phyloP scores from a whole-genome alignment of 2,888 invertebrate genomes.

The Caenorhabditis plicata region DNA sequence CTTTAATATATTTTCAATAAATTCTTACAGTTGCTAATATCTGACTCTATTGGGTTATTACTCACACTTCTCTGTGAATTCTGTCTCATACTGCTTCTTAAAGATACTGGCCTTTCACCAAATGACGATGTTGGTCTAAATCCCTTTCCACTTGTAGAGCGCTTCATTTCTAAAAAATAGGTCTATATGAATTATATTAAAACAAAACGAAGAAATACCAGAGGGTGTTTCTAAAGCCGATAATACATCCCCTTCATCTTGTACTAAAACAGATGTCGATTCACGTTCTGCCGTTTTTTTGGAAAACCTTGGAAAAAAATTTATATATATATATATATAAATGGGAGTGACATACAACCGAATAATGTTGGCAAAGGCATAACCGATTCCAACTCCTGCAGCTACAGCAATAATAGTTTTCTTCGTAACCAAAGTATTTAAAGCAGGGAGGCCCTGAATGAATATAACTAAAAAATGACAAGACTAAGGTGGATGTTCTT shows the following conservation, averaged over 20 bases:
- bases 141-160: slow-evolving; percentile 17
- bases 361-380: slow-evolving; percentile 24
- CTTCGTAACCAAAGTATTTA: too few species aligned
- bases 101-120: slow-evolving; percentile 7
- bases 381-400: slow-evolving; percentile 28
- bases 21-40: slow-evolving; percentile 11
- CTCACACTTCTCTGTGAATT: slow-evolving; percentile 27
- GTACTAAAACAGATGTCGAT: too few species aligned
- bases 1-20: background rate
- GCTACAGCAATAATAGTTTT: slow-evolving; percentile 25
- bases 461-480: too few species aligned
- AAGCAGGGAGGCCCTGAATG: too few species aligned
- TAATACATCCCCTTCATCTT: too few species aligned
- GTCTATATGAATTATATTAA: too few species aligned
- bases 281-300: background rate
- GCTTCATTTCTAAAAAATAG: slow-evolving; percentile 6
- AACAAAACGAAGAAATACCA: too few species aligned
- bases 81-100: slow-evolving; percentile 15
- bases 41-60: slow-evolving; percentile 27
- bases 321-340: background rate
- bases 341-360: slow-evolving; percentile 11
- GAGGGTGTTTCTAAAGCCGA: too few species aligned
- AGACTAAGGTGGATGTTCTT: slow-evolving; percentile 1
- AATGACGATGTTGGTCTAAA: slow-evolving; percentile 22
- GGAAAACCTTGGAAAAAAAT: slow-evolving; percentile 9